Conservation (phyloP, 2,888 invertebrate genomes). For the Iphiclides podalirius region DNA sequence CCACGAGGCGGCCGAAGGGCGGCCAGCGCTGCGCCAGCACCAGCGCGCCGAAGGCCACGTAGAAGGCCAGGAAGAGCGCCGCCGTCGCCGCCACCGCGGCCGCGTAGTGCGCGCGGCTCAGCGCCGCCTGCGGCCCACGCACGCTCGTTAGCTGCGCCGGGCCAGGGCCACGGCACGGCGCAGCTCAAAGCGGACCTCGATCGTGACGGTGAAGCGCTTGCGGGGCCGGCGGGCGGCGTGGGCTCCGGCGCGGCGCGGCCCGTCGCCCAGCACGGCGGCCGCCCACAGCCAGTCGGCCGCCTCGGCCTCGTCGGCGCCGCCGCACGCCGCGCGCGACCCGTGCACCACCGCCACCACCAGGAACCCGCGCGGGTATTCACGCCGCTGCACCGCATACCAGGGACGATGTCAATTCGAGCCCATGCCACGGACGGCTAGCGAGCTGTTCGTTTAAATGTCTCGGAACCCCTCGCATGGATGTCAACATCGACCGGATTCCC, state of each 20-base stretch:
- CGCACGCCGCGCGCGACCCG: conserved; percentile 43
- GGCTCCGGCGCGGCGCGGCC: conserved; percentile 21
- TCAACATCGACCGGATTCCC: too few species aligned
- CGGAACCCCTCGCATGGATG: too few species aligned
- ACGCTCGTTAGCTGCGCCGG: too few species aligned
- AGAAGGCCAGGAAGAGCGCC: conserved; percentile 53
- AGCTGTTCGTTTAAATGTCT: too few species aligned
- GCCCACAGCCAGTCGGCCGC: conserved; percentile 56
- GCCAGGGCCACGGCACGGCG: too few species aligned
- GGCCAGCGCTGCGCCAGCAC: conserved; percentile 62
- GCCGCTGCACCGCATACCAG: conserved; percentile 47
- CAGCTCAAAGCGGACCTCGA: too few species aligned
- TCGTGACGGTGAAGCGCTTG: conserved; percentile 43
- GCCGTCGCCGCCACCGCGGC: conserved; percentile 45
- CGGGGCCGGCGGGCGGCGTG: conserved; percentile 21
- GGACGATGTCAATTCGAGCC: too few species aligned
- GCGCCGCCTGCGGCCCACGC: conserved; percentile 47
- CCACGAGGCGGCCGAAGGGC: conserved; percentile 43
- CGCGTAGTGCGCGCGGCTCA: conserved; percentile 55
- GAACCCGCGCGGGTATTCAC: conserved; percentile 56
- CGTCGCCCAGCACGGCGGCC: conserved; percentile 34
- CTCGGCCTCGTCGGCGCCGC: conserved; percentile 30
- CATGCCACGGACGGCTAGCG: too few species aligned
- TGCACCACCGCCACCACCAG: conserved; percentile 51
- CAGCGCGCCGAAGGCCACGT: conserved; percentile 51